Evolutionary conservation across 2,888 invertebrate species (phyloP).

Genomic region (Helobdella robusta): DNA sequence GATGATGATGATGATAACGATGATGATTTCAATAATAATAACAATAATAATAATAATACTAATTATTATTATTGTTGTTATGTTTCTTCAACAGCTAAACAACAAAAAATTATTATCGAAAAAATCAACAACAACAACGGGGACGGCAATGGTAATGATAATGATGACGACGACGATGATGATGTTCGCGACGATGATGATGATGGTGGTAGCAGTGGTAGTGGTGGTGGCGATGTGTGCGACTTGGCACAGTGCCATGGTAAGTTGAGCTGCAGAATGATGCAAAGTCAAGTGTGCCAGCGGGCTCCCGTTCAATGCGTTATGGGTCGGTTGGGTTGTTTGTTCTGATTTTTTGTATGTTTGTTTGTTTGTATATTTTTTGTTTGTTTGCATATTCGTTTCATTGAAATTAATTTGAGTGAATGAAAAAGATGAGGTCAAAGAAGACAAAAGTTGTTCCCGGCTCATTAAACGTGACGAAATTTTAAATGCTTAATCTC

Average conservation of each 20-base stretch:
- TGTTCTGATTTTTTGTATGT: too few species aligned
- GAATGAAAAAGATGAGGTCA: too few species aligned
- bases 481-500: too few species aligned
- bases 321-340: constrained; percentile 40
- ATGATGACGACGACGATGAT: constrained; percentile 4
- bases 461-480: too few species aligned
- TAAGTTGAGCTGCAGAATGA: constrained; percentile 36
- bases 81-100: not conserved
- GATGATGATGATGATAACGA: constrained; percentile 1
- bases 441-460: too few species aligned
- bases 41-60: constrained; percentile 10
- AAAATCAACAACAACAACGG: not conserved
- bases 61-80: not conserved
- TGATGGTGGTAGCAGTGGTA: constrained; percentile 1
- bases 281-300: constrained; percentile 40
- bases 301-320: constrained; percentile 41
- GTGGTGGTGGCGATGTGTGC: not conserved
- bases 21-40: not conserved
- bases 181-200: constrained; percentile 1
- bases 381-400: too few species aligned
- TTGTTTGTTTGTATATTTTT: too few species aligned
- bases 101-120: not conserved
- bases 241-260: not conserved
- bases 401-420: too few species aligned
- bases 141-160: not conserved